phyloP scores from a whole-genome alignment of 1,140 invertebrate genomes.

The Pentalonia nigronervosa region DNA sequence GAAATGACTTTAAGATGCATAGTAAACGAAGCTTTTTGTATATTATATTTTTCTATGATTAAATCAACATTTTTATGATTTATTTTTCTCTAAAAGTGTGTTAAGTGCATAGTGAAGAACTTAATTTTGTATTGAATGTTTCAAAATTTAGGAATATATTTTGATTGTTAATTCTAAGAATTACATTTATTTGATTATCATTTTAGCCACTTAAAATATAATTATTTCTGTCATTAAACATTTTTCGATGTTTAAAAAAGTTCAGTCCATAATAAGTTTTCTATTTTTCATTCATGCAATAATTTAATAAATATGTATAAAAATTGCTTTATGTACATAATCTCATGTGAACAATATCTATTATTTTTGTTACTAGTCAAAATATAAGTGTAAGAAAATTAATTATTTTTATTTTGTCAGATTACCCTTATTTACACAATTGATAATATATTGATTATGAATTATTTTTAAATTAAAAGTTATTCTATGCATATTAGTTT shows the following conservation, averaged over 20 bases:
- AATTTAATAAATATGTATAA: constrained; percentile 45
- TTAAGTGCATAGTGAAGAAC: constrained; percentile 23
- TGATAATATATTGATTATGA: background rate
- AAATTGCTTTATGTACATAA: constrained; percentile 42
- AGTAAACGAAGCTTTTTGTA: constrained; percentile 11
- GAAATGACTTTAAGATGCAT: constrained; percentile 22
- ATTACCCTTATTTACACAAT: background rate
- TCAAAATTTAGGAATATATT: constrained; percentile 24
- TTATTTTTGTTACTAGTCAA: constrained; percentile 52
- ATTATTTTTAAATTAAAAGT: background rate
- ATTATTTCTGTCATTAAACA: constrained; percentile 43
- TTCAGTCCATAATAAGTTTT: constrained; percentile 42
- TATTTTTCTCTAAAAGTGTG: constrained; percentile 28
- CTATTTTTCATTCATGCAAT: constrained; percentile 35
- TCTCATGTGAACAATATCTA: constrained; percentile 52
- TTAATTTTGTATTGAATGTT: constrained; percentile 55
- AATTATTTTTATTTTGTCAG: constrained; percentile 32
- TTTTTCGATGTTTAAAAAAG: constrained; percentile 43
- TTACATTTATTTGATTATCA: background rate
- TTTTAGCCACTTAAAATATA: constrained; percentile 18
- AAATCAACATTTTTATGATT: constrained; percentile 37
- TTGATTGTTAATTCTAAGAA: constrained; percentile 56
- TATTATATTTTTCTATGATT: constrained; percentile 23
- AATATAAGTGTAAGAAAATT: constrained; percentile 44
- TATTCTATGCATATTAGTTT: background rate